phyloP scores from a whole-genome alignment of 1,140 invertebrate species.

The Drosophila sulfurigaster region DNA sequence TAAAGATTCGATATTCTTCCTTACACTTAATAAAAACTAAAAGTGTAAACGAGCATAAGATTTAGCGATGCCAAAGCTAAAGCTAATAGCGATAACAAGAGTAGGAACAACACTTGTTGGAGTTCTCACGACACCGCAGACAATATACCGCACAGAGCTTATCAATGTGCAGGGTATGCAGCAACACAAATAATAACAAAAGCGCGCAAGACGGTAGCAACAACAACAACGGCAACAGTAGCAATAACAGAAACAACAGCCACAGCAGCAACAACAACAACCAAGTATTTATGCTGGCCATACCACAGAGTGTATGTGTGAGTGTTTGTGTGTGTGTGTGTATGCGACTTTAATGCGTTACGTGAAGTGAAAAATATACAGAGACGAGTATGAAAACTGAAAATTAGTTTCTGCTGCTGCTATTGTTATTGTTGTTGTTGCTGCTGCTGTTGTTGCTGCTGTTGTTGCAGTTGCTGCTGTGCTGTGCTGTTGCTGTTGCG shows the following conservation, averaged over 20 bases:
- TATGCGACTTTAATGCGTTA: constrained; percentile 57
- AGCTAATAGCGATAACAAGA: too few relatives aligned
- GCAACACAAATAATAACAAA: constrained; percentile 76
- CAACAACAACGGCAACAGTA: constrained; percentile 29
- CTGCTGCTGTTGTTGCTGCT: too few relatives aligned
- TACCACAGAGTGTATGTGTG: constrained; percentile 8
- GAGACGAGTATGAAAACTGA: constrained; percentile 56
- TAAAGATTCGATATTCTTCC: too few relatives aligned
- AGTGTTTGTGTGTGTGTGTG: constrained; percentile 20
- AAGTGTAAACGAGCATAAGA: too few relatives aligned
- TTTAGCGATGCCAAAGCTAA: too few relatives aligned
- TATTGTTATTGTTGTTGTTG: too few relatives aligned
- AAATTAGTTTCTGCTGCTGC: constrained; percentile 67
- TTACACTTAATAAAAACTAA: too few relatives aligned
- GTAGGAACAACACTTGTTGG: too few relatives aligned
- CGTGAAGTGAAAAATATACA: constrained; percentile 63
- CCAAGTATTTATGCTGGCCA: constrained; percentile 46
- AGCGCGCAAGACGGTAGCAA: constrained; percentile 74
- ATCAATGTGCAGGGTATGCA: constrained; percentile 53
- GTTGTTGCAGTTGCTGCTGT: constrained; percentile 42
- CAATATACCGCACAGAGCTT: not conserved
- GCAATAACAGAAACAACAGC: constrained; percentile 10
- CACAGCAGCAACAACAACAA: constrained; percentile 34
- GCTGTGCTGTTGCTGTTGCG: constrained; percentile 39
- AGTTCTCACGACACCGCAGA: too few relatives aligned